A percentile compares a stretch with the other conserved stretches of the same genome.
Evolutionary conservation across 2,113 vertebrate genomes (phyloP).

Genomic region (Arothron firmamentum): DNA sequence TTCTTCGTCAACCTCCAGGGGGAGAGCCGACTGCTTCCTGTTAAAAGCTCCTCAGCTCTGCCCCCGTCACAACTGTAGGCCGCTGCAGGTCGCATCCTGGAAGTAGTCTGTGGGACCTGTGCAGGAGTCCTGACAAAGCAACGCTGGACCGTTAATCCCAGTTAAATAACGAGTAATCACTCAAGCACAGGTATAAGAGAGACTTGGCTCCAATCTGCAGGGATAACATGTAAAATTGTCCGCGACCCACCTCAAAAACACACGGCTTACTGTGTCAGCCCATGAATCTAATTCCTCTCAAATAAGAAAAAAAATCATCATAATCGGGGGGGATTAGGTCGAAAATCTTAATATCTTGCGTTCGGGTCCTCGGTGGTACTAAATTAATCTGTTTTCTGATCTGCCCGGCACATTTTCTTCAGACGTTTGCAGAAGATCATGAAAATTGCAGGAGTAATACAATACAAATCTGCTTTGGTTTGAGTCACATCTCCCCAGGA

Average conservation of each 20-base stretch:
- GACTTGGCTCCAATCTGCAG: slow-evolving; percentile 43
- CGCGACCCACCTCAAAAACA: slow-evolving; percentile 41
- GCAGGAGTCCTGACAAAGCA: neutral
- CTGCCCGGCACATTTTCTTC: slow-evolving; percentile 67
- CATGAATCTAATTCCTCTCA: slow-evolving; percentile 83
- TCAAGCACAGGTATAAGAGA: slow-evolving; percentile 46
- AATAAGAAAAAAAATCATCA: slow-evolving; percentile 74
- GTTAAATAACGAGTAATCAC: slow-evolving; percentile 59
- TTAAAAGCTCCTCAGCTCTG: slow-evolving; percentile 49
- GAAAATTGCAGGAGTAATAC: slow-evolving; percentile 79
- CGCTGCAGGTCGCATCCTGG: no score
- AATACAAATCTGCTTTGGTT: slow-evolving; percentile 85
- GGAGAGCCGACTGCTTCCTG: slow-evolving; percentile 48
- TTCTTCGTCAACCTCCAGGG: slow-evolving; percentile 63
- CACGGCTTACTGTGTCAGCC: slow-evolving; percentile 75
- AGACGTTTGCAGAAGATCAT: slow-evolving; percentile 79
- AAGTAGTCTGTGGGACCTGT: neutral
- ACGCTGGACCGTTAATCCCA: slow-evolving; percentile 46
- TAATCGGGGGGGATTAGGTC: slow-evolving; percentile 81
- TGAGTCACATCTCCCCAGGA: slow-evolving; percentile 69
- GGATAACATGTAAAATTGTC: slow-evolving; percentile 59
- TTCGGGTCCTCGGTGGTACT: slow-evolving; percentile 73
- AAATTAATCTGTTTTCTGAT: slow-evolving; percentile 69
- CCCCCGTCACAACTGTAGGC: no score
- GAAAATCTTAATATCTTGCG: slow-evolving; percentile 86